Conservation (phyloP, 2,797 vertebrate species). For the Rhinogobio ventralis region DNA sequence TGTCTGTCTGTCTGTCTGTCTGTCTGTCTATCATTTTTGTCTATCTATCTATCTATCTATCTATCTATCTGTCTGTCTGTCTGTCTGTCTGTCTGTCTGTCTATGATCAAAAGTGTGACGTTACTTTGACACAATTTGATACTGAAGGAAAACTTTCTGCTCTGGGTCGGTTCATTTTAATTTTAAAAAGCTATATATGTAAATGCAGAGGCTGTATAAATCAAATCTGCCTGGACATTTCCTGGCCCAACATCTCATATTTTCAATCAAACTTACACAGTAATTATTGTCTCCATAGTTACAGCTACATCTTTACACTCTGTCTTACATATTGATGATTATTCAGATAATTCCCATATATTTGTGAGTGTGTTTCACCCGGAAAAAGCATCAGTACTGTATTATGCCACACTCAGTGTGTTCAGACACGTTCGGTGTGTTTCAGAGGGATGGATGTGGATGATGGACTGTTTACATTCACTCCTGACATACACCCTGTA, state of each 20-base stretch:
- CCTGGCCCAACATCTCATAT: not conserved
- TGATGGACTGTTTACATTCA: not conserved
- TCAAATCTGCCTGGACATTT: conserved; percentile 3
- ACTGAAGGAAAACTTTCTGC: not conserved
- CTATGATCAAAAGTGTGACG: too few species aligned
- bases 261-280: not conserved
- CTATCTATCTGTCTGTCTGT: not conserved
- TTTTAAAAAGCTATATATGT: not conserved
- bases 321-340: not conserved
- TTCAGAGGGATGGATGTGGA: not conserved
- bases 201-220: conserved; percentile 4
- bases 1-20: not conserved
- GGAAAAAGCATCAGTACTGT: not conserved
- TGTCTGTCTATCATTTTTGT: not conserved
- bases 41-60: not conserved
- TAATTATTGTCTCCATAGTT: not conserved
- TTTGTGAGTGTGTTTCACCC: not conserved
- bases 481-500: not conserved
- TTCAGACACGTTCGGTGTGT: not conserved
- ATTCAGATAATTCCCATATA: not conserved
- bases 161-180: not conserved
- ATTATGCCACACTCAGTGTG: not conserved
- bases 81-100: not conserved
- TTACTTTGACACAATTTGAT: too few species aligned
- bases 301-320: not conserved